phyloP scores from a whole-genome alignment of 2,113 vertebrate genomes.

The Odontesthes bonariensis region DNA sequence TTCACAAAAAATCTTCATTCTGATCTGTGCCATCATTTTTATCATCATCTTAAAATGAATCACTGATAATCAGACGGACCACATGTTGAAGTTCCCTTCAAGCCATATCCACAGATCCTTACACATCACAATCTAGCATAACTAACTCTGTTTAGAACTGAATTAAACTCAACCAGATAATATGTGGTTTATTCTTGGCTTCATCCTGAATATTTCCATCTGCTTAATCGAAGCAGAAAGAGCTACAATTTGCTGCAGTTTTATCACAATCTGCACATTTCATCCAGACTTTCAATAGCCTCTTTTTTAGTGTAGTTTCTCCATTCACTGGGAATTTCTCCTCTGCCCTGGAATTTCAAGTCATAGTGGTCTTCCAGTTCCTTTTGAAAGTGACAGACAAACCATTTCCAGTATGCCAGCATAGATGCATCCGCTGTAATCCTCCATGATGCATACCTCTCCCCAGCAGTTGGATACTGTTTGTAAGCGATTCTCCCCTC shows the following conservation, averaged over 20 bases:
- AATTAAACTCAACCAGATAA: no score
- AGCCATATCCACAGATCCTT: no score
- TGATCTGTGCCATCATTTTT: no score
- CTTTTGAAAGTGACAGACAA: conserved; percentile 75
- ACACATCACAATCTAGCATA: no score
- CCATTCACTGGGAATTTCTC: conserved; percentile 51
- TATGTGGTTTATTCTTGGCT: no score
- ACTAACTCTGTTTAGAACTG: no score
- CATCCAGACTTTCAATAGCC: conserved; percentile 46
- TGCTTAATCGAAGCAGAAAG: no score
- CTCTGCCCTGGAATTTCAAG: background rate
- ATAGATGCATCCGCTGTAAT: conserved; percentile 76
- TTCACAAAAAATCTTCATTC: no score
- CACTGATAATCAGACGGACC: no score
- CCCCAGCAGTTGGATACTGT: conserved; percentile 62
- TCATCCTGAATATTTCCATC: no score
- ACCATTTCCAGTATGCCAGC: conserved; percentile 84
- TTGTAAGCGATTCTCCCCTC: background rate
- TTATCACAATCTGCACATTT: background rate
- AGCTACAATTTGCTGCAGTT: background rate
- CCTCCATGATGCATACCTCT: conserved; percentile 53
- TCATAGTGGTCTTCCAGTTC: conserved; percentile 61
- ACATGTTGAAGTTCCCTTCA: no score
- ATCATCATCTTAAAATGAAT: no score
- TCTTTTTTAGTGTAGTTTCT: background rate